These are phyloP conservation scores for Copsychus sechellarum DNA, from an alignment of 2,113 vertebrate genomes.

Conservation along the genomic window DNA sequence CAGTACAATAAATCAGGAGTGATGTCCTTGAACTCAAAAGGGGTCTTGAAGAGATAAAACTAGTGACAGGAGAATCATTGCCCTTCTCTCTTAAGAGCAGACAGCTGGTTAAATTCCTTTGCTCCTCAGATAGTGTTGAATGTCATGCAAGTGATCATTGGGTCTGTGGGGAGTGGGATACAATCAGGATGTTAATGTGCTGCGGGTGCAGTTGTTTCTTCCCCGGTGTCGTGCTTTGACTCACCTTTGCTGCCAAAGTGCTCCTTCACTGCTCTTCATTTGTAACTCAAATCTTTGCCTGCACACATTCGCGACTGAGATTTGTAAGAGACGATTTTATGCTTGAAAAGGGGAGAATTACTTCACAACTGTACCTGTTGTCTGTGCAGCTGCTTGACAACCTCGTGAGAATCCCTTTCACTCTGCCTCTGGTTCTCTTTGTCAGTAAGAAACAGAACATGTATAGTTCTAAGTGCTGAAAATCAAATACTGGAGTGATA, in stretches of 20 bases:
- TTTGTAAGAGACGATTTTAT: constrained; percentile 59
- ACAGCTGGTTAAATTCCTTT: background rate
- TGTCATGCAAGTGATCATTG: background rate
- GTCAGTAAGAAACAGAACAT: constrained; percentile 14
- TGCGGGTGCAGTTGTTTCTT: background rate
- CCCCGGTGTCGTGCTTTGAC: background rate
- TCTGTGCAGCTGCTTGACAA: constrained; percentile 8
- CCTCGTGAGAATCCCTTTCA: background rate
- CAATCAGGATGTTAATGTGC: background rate
- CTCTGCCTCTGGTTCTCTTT: constrained; percentile 29
- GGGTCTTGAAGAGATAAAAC: background rate
- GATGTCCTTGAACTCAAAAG: background rate
- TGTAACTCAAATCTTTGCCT: constrained; percentile 19
- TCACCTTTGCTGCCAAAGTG: constrained; percentile 18
- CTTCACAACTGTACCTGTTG: constrained; percentile 54
- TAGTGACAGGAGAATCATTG: constrained; percentile 8
- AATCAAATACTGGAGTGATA: constrained; percentile 43
- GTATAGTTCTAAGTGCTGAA: constrained; percentile 9
- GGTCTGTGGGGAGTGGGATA: background rate
- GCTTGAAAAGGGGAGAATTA: constrained; percentile 31
- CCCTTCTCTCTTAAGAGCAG: background rate
- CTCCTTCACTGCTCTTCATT: background rate
- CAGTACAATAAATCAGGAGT: background rate
- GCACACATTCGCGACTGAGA: background rate
- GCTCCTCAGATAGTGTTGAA: background rate